Percentiles rank a stretch among this genome's conserved stretches.
phyloP scores from a whole-genome alignment of 1,140 invertebrate species.

The Drosophila bocki region DNA sequence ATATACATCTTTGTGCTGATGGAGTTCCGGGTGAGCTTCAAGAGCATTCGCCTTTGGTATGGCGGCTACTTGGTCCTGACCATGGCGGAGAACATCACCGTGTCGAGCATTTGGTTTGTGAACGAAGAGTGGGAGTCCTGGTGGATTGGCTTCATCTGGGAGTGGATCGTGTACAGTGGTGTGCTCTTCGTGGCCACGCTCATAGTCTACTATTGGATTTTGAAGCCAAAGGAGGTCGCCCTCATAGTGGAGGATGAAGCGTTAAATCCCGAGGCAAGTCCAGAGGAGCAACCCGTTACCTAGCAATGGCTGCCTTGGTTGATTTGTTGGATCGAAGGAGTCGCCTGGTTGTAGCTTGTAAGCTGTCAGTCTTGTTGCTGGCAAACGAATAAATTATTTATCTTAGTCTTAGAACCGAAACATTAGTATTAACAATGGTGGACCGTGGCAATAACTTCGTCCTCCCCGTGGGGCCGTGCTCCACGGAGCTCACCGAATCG shows the following conservation, averaged over 20 bases:
- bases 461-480: conserved; percentile 47
- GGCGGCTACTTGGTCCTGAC: conserved; percentile 88
- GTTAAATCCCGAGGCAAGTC: neutral
- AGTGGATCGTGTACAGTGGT: conserved; percentile 86
- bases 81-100: conserved; percentile 88
- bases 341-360: conserved; percentile 10
- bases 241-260: conserved; percentile 77
- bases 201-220: conserved; percentile 86
- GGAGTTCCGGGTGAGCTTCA: conserved; percentile 91
- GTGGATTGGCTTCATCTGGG: conserved; percentile 87
- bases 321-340: conserved; percentile 42
- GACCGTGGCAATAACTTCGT: conserved; percentile 33
- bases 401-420: conserved; percentile 32
- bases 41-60: conserved; percentile 89
- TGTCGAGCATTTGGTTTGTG: conserved; percentile 89
- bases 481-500: conserved; percentile 42
- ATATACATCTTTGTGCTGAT: conserved; percentile 90
- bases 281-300: conserved; percentile 40
- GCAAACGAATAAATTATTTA: conserved; percentile 71
- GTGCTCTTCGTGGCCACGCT: conserved; percentile 86
- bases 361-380: conserved; percentile 30
- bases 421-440: conserved; percentile 25
- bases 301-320: conserved; percentile 19
- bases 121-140: conserved; percentile 87
- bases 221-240: conserved; percentile 86